phyloP scores from a whole-genome alignment of 2,113 vertebrate species.

The Colius striatus region DNA sequence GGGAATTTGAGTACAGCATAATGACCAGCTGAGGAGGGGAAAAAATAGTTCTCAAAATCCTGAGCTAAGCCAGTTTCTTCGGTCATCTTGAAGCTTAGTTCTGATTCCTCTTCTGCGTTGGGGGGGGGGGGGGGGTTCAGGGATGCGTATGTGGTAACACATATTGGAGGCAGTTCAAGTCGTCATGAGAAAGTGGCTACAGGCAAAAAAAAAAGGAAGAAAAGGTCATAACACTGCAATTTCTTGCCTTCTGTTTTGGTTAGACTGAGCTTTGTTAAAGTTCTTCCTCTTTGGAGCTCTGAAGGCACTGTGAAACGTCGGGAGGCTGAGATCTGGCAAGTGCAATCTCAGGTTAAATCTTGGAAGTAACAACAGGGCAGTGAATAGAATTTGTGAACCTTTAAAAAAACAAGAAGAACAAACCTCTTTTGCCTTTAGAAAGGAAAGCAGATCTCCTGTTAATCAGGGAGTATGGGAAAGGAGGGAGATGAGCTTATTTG shows the following conservation, averaged over 20 bases:
- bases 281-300: background rate
- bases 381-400: background rate
- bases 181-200: background rate
- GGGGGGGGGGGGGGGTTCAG: background rate
- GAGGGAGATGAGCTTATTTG: background rate
- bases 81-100: background rate
- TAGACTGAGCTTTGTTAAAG: background rate
- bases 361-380: background rate
- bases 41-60: background rate
- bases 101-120: background rate
- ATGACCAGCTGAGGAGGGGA: background rate
- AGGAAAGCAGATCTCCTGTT: background rate
- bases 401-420: background rate
- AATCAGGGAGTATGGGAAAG: background rate
- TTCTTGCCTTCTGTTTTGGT: background rate
- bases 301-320: fast-evolving
- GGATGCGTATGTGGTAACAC: background rate
- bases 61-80: background rate
- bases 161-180: background rate
- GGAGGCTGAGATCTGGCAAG: background rate
- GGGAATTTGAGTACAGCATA: background rate
- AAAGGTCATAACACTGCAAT: background rate
- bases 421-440: background rate
- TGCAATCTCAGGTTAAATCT: background rate
- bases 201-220: background rate